These are phyloP conservation scores for Lepeophtheirus salmonis DNA, from an alignment of 1,140 invertebrate species.

Conservation along the genomic window DNA sequence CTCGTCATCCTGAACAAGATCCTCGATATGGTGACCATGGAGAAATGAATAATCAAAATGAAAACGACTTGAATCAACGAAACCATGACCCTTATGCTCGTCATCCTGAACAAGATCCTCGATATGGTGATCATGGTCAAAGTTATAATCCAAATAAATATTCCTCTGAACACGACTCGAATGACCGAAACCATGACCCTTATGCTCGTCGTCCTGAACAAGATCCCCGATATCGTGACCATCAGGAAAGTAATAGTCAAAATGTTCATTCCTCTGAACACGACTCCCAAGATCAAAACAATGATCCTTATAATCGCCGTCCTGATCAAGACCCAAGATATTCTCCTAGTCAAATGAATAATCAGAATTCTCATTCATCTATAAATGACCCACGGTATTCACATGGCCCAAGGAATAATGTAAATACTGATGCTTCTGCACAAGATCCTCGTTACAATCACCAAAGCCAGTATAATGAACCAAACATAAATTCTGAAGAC, in stretches of 20 bases:
- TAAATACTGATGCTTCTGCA: too few species aligned
- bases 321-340: background rate
- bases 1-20: background rate
- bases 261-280: too few species aligned
- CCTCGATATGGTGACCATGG: background rate
- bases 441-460: background rate
- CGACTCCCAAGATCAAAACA: background rate
- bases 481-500: background rate
- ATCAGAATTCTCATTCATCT: too few species aligned
- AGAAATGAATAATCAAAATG: too few species aligned
- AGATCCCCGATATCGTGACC: background rate
- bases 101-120: background rate
- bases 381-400: too few species aligned
- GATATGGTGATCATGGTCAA: background rate
- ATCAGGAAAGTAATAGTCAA: background rate
- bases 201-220: background rate
- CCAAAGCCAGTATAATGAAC: background rate
- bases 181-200: too few species aligned
- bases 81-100: background rate
- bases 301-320: background rate
- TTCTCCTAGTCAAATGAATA: background rate
- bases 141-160: too few species aligned
- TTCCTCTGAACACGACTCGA: too few species aligned
- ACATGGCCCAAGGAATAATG: too few species aligned
- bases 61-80: background rate